Conservation (phyloP, 2,113 vertebrate genomes). For the Dendrocopos noguchii region DNA sequence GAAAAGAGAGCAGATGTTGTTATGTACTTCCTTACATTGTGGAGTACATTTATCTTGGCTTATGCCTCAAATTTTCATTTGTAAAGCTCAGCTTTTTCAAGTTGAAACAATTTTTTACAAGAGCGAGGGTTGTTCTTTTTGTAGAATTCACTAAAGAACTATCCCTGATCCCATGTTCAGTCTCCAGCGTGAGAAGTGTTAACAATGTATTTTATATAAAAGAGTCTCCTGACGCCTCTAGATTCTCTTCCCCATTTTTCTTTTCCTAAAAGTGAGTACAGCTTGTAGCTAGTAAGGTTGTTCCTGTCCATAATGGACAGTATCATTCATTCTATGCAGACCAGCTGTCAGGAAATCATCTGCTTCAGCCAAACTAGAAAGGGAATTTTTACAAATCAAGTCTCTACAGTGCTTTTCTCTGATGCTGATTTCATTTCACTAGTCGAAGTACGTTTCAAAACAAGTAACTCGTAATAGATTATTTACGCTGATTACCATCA, state of each 20-base stretch:
- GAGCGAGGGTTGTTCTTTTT: not conserved
- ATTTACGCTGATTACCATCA: rapidly evolving
- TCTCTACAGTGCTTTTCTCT: not conserved
- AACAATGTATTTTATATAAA: not conserved
- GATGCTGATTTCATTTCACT: not conserved
- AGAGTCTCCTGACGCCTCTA: not conserved
- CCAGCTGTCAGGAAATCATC: not conserved
- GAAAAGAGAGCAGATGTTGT: not conserved
- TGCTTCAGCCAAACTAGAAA: not conserved
- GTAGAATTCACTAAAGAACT: not conserved
- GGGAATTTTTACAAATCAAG: not conserved
- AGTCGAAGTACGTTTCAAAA: not conserved
- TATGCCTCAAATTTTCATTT: not conserved
- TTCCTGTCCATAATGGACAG: not conserved
- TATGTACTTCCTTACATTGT: rapidly evolving
- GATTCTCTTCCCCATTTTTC: not conserved
- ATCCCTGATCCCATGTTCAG: not conserved
- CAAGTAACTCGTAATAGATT: not conserved
- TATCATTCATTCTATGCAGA: not conserved
- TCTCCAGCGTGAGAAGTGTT: not conserved
- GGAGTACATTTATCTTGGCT: not conserved
- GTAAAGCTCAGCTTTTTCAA: not conserved
- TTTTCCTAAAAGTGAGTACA: not conserved
- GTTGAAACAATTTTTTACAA: not conserved
- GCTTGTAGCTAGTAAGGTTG: not conserved